Evolutionary conservation across 2,797 vertebrate genomes (phyloP).

Genomic region (Phataginus tetradactyla): DNA sequence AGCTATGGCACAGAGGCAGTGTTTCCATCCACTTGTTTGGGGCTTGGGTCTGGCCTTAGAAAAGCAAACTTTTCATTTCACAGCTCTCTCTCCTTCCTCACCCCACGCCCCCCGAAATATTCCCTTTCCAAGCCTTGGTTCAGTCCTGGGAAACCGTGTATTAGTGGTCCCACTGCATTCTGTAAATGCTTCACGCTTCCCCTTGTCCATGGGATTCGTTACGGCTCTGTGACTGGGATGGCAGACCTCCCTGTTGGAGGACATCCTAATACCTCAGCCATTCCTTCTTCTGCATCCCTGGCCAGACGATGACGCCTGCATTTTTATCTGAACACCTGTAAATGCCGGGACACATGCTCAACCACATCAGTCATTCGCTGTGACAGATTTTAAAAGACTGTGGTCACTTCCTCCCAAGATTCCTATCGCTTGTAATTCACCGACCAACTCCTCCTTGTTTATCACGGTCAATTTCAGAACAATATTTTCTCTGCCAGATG

Average conservation of each 20-base stretch:
- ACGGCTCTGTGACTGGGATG: not conserved
- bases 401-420: not conserved
- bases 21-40: not conserved
- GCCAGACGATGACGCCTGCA: not conserved
- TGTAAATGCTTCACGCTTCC: not conserved
- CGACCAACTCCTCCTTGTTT: not conserved
- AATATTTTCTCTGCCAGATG: not conserved
- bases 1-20: accelerated
- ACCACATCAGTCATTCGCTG: accelerated
- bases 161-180: accelerated
- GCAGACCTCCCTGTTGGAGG: not conserved
- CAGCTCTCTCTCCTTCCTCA: not conserved
- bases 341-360: not conserved
- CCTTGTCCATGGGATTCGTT: not conserved
- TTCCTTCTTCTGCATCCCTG: not conserved
- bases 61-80: no score
- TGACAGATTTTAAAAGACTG: not conserved
- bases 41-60: not conserved
- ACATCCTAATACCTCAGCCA: not conserved
- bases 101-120: not conserved
- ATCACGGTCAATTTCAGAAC: not conserved
- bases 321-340: not conserved
- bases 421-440: no score
- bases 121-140: not conserved
- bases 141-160: not conserved